phyloP scores from a whole-genome alignment of 2,888 invertebrate species.

The Lutraria lutraria region DNA sequence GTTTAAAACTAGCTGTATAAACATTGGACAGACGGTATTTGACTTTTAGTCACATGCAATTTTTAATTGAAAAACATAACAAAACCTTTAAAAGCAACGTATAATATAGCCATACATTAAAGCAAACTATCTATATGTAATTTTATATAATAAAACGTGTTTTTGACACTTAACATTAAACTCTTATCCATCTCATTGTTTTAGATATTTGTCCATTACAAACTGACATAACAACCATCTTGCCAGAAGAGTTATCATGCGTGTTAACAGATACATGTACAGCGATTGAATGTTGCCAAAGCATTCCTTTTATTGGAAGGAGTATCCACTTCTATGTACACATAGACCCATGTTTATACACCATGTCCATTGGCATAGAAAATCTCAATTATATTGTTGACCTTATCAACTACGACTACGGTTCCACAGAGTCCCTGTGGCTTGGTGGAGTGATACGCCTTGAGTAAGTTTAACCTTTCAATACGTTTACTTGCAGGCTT shows the following conservation, averaged over 20 bases:
- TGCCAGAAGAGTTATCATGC: slow-evolving; percentile 58
- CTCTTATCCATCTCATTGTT: background rate
- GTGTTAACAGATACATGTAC: slow-evolving; percentile 60
- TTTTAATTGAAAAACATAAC: too few relatives aligned
- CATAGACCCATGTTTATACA: slow-evolving; percentile 47
- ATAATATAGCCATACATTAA: background rate
- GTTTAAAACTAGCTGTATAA: too few relatives aligned
- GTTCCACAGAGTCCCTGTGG: slow-evolving; percentile 62
- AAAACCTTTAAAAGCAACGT: too few relatives aligned
- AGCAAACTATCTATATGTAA: background rate
- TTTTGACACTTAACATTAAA: background rate
- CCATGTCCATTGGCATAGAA: slow-evolving; percentile 47
- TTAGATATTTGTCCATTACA: slow-evolving; percentile 48
- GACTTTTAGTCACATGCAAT: too few relatives aligned
- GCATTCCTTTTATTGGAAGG: slow-evolving; percentile 39
- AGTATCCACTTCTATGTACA: slow-evolving; percentile 35
- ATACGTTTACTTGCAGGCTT: too few relatives aligned
- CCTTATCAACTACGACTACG: slow-evolving; percentile 57
- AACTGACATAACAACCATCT: slow-evolving; percentile 18
- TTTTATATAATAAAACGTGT: background rate
- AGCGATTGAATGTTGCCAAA: slow-evolving; percentile 68
- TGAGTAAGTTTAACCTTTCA: slow-evolving; percentile 49
- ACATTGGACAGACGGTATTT: too few relatives aligned
- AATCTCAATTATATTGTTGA: slow-evolving; percentile 21
- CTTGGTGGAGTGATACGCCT: slow-evolving; percentile 63